phyloP scores from a whole-genome alignment of 2,113 vertebrate species.

The Alouatta palliata region DNA sequence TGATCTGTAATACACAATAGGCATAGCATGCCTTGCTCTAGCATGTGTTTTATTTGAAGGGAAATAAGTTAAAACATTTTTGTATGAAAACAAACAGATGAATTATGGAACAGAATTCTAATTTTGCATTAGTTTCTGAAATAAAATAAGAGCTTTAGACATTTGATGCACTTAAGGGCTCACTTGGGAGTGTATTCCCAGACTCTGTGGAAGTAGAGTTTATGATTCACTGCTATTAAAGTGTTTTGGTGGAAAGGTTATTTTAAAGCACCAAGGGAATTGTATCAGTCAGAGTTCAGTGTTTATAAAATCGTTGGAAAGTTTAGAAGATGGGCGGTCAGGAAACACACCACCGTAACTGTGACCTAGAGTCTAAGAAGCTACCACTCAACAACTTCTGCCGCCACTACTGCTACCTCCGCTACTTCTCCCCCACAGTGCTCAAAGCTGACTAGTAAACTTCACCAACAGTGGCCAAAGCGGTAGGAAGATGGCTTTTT shows the following conservation, averaged over 20 bases:
- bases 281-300: not conserved
- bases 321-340: not conserved
- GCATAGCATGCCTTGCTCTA: not conserved
- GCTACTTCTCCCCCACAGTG: not conserved
- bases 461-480: not conserved
- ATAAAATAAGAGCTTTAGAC: conserved; percentile 1
- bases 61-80: not conserved
- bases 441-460: not conserved
- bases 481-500: not conserved
- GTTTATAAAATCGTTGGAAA: not conserved
- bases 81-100: not conserved
- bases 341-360: not conserved
- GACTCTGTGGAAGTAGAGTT: not conserved
- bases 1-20: not conserved
- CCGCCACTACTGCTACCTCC: not conserved
- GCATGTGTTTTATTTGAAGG: not conserved
- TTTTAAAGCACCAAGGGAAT: not conserved
- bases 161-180: not conserved
- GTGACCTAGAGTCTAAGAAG: not conserved
- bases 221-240: not conserved
- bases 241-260: not conserved
- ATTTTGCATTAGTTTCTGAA: conserved; percentile 5
- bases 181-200: not conserved
- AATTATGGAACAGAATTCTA: not conserved
- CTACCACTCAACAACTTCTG: not conserved